These are phyloP conservation scores for Strigamia crassipes DNA, from an alignment of 2,888 invertebrate genomes.

Conservation along the genomic window DNA sequence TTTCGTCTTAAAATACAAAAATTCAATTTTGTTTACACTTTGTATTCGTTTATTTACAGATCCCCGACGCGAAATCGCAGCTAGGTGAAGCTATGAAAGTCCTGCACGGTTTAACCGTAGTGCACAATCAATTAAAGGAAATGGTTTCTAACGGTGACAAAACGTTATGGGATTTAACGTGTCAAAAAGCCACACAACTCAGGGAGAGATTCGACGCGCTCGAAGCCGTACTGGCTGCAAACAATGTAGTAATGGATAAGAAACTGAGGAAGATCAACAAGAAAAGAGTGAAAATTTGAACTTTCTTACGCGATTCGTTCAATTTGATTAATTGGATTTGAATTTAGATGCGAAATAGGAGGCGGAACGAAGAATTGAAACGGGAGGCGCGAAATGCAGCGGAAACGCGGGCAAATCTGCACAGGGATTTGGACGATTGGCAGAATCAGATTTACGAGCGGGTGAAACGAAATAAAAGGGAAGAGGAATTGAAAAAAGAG, in stretches of 20 bases:
- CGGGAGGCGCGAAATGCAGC: conserved; percentile 14
- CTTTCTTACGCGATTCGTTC: not conserved
- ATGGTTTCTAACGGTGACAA: not conserved
- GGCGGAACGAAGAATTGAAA: conserved; percentile 44
- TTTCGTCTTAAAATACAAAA: not conserved
- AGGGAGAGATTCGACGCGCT: not conserved
- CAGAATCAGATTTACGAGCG: conserved; percentile 49
- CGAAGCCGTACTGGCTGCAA: not conserved
- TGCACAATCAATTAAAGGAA: not conserved
- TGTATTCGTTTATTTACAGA: not conserved
- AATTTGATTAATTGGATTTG: not conserved
- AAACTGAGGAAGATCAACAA: not conserved
- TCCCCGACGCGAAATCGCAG: not conserved
- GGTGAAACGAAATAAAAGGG: conserved; percentile 49
- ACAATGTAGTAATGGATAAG: not conserved
- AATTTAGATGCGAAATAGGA: not conserved
- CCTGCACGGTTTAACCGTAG: not conserved
- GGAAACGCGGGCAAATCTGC: conserved; percentile 33
- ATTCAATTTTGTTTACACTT: not conserved
- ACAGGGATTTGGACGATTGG: conserved; percentile 50
- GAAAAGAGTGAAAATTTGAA: not conserved
- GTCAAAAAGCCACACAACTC: not conserved
- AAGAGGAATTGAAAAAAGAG: conserved; percentile 51
- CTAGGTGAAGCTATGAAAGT: not conserved
- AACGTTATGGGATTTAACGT: not conserved